Percentiles rank a stretch among this genome's conserved stretches.
Conservation (phyloP, 64 coral and sea anemone genomes). For the Hydrozoanthus tunicans region DNA sequence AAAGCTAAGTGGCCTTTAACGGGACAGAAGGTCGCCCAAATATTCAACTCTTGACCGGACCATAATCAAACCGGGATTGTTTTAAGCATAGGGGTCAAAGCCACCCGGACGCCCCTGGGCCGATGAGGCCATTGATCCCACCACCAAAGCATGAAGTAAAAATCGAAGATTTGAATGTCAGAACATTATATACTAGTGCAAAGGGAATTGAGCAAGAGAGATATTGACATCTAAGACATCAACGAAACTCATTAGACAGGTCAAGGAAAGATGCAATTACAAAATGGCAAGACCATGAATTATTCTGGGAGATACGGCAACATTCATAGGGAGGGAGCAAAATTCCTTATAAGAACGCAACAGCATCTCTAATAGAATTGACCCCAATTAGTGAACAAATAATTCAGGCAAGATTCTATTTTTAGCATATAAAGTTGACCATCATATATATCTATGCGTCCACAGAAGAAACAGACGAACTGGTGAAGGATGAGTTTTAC, state of each 20-base stretch:
- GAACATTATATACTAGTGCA: not conserved
- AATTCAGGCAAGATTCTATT: not conserved
- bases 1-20: no score
- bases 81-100: not conserved
- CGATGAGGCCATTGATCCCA: slow-evolving; percentile 17
- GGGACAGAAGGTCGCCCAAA: no score
- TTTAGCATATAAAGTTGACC: slow-evolving; percentile 2
- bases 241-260: not conserved
- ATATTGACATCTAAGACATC: not conserved
- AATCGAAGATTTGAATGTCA: no score
- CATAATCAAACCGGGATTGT: not conserved
- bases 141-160: not conserved
- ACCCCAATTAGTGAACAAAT: not conserved
- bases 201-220: slow-evolving; percentile 2
- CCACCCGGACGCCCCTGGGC: not conserved
- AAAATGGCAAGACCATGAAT: not conserved
- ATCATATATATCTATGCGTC: not conserved
- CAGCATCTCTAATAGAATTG: not conserved
- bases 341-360: not conserved
- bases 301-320: not conserved
- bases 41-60: no score
- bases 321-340: not conserved
- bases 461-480: not conserved
- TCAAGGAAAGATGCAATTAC: not conserved
- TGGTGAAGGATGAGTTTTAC: no score